These are phyloP conservation scores for Urocynchramus pylzowi DNA, from an alignment of 2,113 vertebrate genomes.

Conservation along the genomic window DNA sequence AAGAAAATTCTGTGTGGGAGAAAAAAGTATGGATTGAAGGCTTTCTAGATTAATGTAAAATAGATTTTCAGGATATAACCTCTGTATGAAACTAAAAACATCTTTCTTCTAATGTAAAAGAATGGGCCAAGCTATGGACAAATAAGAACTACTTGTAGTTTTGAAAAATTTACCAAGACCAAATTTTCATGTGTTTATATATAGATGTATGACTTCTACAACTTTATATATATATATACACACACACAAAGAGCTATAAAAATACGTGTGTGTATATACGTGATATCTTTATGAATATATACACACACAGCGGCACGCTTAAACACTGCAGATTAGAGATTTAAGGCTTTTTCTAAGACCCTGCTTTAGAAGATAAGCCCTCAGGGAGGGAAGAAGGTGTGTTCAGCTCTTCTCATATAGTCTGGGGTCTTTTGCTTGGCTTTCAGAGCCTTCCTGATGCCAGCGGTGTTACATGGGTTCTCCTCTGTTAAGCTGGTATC, in stretches of 20 bases:
- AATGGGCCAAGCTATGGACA: background rate
- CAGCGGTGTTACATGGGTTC: background rate
- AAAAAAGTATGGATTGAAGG: background rate
- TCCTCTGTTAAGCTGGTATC: background rate
- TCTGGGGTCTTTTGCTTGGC: background rate
- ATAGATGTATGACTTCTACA: background rate
- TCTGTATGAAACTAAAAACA: background rate
- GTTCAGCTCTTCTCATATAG: background rate
- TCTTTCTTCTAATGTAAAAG: background rate
- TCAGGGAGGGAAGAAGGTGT: background rate
- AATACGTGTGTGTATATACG: background rate
- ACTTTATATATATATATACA: background rate
- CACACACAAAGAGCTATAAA: fast-evolving
- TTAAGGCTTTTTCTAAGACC: background rate
- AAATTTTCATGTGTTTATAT: background rate
- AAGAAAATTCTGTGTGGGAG: background rate
- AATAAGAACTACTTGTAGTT: background rate
- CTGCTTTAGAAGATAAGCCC: background rate
- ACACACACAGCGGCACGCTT: background rate
- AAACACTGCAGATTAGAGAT: background rate
- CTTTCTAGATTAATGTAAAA: background rate
- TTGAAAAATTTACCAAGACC: background rate
- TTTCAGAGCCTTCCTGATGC: background rate
- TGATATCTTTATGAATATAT: background rate
- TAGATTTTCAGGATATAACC: background rate